A percentile compares a stretch with the other conserved stretches of the same genome.
Conservation (phyloP, 1,140 invertebrate species). For the Drosophila nigrodunni region DNA sequence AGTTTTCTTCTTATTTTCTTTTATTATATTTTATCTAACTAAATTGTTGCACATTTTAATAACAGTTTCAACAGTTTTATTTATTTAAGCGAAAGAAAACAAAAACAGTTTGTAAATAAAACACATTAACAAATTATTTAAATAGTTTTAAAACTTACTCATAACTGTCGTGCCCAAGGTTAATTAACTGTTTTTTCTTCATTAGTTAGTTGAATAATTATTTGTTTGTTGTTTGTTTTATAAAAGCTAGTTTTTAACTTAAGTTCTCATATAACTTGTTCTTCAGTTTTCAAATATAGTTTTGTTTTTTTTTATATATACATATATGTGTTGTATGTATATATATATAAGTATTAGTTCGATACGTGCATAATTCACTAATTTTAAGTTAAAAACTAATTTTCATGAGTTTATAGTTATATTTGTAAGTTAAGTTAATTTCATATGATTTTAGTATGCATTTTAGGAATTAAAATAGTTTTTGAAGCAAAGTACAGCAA, state of each 20-base stretch:
- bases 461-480: constrained; percentile 15
- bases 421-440: constrained; percentile 25
- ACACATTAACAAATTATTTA: constrained; percentile 3
- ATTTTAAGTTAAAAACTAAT: constrained; percentile 41
- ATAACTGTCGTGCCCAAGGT: constrained; percentile 17
- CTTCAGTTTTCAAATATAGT: constrained; percentile 12
- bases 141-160: constrained; percentile 21
- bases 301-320: constrained; percentile 4
- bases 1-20: neutral
- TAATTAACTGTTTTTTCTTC: constrained; percentile 30
- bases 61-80: constrained; percentile 33
- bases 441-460: constrained; percentile 8
- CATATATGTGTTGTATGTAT: constrained; percentile 25
- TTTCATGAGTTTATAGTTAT: constrained; percentile 35
- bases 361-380: constrained; percentile 47
- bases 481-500: constrained; percentile 47
- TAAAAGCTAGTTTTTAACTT: constrained; percentile 44
- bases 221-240: constrained; percentile 32
- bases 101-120: constrained; percentile 13
- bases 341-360: constrained; percentile 38
- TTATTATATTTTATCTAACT: constrained; percentile 41
- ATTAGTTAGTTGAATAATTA: constrained; percentile 30
- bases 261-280: neutral
- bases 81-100: constrained; percentile 19
- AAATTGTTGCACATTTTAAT: constrained; percentile 39